Evolutionary conservation across 2,797 vertebrate genomes (phyloP), one percentile per base, ranked within the genome.

Genomic region (Semaprochilodus insignis): DNA sequence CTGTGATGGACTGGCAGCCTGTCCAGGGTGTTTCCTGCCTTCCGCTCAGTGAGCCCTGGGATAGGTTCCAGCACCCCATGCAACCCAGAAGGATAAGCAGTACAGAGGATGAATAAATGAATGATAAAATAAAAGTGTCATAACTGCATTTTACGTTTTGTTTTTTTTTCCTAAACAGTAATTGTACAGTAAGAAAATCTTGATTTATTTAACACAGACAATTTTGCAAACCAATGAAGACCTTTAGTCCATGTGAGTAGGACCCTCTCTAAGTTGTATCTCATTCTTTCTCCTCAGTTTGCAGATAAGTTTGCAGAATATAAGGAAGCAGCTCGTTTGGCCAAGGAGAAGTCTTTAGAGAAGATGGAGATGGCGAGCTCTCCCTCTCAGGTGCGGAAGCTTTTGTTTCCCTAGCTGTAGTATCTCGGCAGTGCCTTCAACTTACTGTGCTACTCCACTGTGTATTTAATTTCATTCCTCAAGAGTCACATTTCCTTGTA

Each of bases 301-400:
- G 97, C 98, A 91, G 98, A 99, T 90, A 99, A 99, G 93, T 99
- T 99, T 96, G 96, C 96, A 79, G 97, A 99, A 92, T 99, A 99
- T 91, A 99, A 99, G 92, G 97, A 99, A 95, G 98, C 98, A 80
- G 98, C 98, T 0, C 95, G 98, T 82, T 93, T 99, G 69, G 98
- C 98, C 81, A 99, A 99, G 90, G 98, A 99, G 93, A 99, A 99
- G 92, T 98, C 97, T 73, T 97, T 98, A 84, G 97, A 99, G 88
- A 99, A 99, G 92, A 97, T 97, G 96, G 98, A 99, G 81, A 94
- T 99, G 91, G 97, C 97, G 82, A 99, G 97, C 87, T 99, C 97
- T 86, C 98, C 97, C 27, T 99, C 98, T 89, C 97, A 99, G 96
- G 98, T 99, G 84, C 79, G 51, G 34, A 70, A 27, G 11, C 59